Evolutionary conservation across 1,140 invertebrate genomes (phyloP), one percentile per base, ranked within the genome.

Genomic region (Holotrichia oblita): DNA sequence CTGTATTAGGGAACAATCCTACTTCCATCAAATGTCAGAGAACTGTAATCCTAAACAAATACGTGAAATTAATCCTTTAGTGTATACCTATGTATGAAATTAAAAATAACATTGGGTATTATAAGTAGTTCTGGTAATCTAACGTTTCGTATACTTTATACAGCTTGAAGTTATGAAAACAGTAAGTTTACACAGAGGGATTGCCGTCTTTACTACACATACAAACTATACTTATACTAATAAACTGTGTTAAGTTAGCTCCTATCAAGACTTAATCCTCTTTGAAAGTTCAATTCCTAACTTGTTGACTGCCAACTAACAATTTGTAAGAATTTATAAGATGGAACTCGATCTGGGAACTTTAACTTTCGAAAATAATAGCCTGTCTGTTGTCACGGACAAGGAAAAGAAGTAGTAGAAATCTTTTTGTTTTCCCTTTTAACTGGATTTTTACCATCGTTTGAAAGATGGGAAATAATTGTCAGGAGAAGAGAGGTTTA

Each of bases 391-490:
- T 69, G 61, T 69, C 22, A 14, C 9, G 17, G 61, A 69, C 10
- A 69, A 69, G 61, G 22, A 24, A 22, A 34, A 69, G 61, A 27
- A 34, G 2, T 34, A 34, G 27, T 34, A 4, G 27, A 34, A 34
- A 69, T 69, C 61, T 69, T 69, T 69, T 69, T 14, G 61, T 69
- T 69, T 69, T 69, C 27, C 22, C 22, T 27, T 55, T n/a, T 69
- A 69, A 69, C 20, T 69, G 17, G 61, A 69, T 69, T 69, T 69
- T 69, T 34, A 69, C 61, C 61, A 22, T 69, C 22, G 22, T 69
- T 69, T 34, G 61, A 24, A 27, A 69, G 61, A 69, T 69, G 27
- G 22, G 61, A 69, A 34, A 69, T 69, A 69, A 69, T 69, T 69
- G 61, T 69, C 61, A 14, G 22, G 8, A 27, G 61, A 34, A 27